Evolutionary conservation across 1,140 invertebrate species (phyloP).

Genomic region (Conopomorpha cramerella): DNA sequence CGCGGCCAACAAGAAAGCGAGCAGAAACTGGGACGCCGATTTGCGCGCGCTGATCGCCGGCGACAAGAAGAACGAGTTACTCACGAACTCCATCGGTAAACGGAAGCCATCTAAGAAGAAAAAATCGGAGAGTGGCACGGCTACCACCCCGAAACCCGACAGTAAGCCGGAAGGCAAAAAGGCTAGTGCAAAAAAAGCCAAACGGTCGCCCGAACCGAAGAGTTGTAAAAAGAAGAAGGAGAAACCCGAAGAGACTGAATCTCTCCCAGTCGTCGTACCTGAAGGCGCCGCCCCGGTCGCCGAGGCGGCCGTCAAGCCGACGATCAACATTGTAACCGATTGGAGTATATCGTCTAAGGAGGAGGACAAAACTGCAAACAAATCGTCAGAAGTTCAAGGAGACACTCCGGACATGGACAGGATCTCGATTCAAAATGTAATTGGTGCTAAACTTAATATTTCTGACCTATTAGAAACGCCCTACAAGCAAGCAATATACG

Average conservation of each 20-base stretch:
- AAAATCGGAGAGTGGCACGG: too few relatives aligned
- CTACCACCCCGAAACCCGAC: too few relatives aligned
- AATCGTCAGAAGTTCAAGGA: slow-evolving; percentile 15
- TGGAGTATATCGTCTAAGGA: slow-evolving; percentile 8
- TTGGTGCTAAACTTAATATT: slow-evolving; percentile 40
- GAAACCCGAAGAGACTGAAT: too few relatives aligned
- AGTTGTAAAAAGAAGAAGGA: slow-evolving; percentile 18
- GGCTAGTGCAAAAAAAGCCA: slow-evolving; percentile 9
- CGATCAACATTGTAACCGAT: slow-evolving; percentile 26
- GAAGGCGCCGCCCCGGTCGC: neutral
- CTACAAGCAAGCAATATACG: slow-evolving; percentile 46
- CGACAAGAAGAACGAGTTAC: too few relatives aligned
- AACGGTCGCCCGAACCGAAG: slow-evolving; percentile 11
- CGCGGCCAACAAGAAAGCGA: slow-evolving; percentile 10
- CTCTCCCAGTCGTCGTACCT: slow-evolving; percentile 2
- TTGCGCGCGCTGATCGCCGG: slow-evolving; percentile 17
- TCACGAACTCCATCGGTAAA: too few relatives aligned
- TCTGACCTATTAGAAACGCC: slow-evolving; percentile 47
- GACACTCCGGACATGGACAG: slow-evolving; percentile 40
- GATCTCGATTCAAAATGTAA: slow-evolving; percentile 35
- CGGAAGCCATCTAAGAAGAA: too few relatives aligned
- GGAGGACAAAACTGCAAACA: slow-evolving; percentile 16
- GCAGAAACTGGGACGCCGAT: slow-evolving; percentile 41
- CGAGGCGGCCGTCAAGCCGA: slow-evolving; percentile 16
- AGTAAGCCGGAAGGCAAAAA: slow-evolving; percentile 2